These are phyloP conservation scores for Drosophila nigritarsus DNA, from an alignment of 2,888 invertebrate species.

Conservation along the genomic window DNA sequence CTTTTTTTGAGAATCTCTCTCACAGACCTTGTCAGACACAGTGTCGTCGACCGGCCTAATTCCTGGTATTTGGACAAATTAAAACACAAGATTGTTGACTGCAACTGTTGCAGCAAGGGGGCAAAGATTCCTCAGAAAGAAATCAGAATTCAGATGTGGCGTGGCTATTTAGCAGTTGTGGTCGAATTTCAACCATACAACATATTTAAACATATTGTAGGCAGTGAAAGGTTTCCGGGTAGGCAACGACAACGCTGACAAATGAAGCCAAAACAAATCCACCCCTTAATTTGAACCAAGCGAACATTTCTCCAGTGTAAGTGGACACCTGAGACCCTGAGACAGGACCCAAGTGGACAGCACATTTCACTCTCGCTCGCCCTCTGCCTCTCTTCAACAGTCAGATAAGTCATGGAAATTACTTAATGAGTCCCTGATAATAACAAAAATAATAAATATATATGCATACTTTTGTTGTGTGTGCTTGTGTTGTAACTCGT, in stretches of 20 bases:
- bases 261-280: conserved; percentile 82
- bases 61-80: conserved; percentile 54
- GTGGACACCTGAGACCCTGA: conserved; percentile 70
- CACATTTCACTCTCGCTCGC: conserved; percentile 21
- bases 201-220: conserved; percentile 53
- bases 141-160: conserved; percentile 21
- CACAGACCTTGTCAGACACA: conserved; percentile 34
- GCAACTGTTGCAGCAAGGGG: conserved; percentile 60
- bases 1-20: not conserved
- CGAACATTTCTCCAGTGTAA: conserved; percentile 46
- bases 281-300: conserved; percentile 56
- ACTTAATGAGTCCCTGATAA: conserved; percentile 78
- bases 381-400: not conserved
- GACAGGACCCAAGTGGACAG: conserved; percentile 60
- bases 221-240: conserved; percentile 39
- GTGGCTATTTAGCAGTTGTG: conserved; percentile 20
- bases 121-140: conserved; percentile 52
- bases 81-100: conserved; percentile 41
- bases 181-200: conserved; percentile 61
- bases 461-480: conserved; percentile 10
- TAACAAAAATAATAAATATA: conserved; percentile 30
- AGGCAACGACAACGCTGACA: conserved; percentile 61
- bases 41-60: conserved; percentile 47
- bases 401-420: conserved; percentile 71
- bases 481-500: not conserved